Evolutionary conservation across 1,140 invertebrate species (phyloP).

Genomic region (Bradysia coprophila): DNA sequence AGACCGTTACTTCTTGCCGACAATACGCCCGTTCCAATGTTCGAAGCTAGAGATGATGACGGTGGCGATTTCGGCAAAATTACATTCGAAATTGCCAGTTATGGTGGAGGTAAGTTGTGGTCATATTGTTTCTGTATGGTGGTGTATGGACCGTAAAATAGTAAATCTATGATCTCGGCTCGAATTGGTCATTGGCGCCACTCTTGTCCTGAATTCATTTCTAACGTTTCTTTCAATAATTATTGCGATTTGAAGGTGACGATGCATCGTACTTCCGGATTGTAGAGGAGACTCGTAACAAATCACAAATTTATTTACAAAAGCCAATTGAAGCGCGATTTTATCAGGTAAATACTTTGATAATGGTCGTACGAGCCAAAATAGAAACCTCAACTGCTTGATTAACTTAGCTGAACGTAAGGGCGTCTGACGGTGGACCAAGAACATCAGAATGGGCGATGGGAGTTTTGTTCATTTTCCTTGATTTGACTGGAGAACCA

Average conservation of each 20-base stretch:
- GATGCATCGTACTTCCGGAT: constrained; percentile 6
- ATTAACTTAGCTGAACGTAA: constrained; percentile 3
- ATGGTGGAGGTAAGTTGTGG: not conserved
- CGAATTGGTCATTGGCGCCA: no score
- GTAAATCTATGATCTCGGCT: no score
- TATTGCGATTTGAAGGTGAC: no score
- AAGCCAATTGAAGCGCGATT: constrained; percentile 1
- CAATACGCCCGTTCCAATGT: constrained; percentile 5
- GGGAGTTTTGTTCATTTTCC: constrained; percentile 15
- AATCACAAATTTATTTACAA: constrained; percentile 3
- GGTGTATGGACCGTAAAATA: no score
- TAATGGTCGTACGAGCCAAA: not conserved
- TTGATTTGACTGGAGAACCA: constrained; percentile 25
- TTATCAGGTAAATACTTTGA: not conserved
- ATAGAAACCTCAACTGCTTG: not conserved
- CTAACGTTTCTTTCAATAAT: no score
- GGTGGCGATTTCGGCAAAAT: constrained; percentile 7
- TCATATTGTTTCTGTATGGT: no score
- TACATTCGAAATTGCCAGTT: constrained; percentile 3
- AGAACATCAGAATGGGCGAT: not conserved
- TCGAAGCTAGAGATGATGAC: constrained; percentile 6
- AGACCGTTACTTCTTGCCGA: constrained; percentile 9
- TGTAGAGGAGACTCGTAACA: constrained; percentile 2
- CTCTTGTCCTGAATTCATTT: no score
- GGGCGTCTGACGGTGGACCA: constrained; percentile 6